Conservation (phyloP, 2,113 vertebrate genomes). For the Campylorhamphus procurvoides region DNA sequence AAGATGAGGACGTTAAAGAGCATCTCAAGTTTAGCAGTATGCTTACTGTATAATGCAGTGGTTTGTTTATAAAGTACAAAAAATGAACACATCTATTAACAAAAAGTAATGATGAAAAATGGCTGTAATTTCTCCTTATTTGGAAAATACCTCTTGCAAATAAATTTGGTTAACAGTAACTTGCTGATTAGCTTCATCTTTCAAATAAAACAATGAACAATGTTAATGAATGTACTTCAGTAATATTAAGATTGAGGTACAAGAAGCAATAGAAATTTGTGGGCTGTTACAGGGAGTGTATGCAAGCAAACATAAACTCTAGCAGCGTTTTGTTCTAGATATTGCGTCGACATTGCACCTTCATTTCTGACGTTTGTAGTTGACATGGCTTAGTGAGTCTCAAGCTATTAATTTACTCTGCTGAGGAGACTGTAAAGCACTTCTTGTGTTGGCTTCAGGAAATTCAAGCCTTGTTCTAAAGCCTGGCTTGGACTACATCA, state of each 20-base stretch:
- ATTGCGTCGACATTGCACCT: neutral
- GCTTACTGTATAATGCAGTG: conserved; percentile 13
- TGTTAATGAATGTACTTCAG: neutral
- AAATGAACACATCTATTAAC: conserved; percentile 48
- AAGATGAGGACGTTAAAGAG: conserved; percentile 37
- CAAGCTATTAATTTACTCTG: neutral
- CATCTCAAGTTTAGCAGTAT: conserved; percentile 9
- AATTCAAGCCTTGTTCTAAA: neutral
- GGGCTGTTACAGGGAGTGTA: neutral
- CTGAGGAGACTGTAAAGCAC: neutral
- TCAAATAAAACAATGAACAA: neutral
- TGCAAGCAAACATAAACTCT: neutral
- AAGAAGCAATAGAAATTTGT: neutral
- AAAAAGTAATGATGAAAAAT: conserved; percentile 55
- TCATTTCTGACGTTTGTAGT: neutral
- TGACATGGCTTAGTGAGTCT: neutral
- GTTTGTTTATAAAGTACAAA: conserved; percentile 56
- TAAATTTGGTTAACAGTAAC: conserved; percentile 15
- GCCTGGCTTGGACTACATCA: neutral
- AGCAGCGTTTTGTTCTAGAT: neutral
- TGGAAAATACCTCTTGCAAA: conserved; percentile 46
- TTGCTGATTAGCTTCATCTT: conserved; percentile 37
- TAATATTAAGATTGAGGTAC: neutral
- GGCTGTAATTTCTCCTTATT: conserved; percentile 30
- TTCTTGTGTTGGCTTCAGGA: neutral